Conservation (phyloP, 2,797 vertebrate genomes). For the Nyctibius grandis region DNA sequence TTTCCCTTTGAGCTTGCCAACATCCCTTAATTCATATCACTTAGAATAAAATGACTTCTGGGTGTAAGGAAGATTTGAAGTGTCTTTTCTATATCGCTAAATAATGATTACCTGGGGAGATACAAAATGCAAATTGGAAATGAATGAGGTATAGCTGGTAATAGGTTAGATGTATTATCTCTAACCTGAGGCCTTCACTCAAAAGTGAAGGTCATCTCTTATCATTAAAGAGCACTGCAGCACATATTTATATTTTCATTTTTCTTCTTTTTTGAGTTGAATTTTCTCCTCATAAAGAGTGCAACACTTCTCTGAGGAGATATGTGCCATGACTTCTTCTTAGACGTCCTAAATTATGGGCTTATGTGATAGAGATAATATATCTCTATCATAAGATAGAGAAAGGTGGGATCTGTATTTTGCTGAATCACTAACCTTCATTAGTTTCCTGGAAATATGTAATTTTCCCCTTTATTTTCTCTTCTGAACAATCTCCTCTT, state of each 20-base stretch:
- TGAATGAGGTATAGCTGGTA: neutral
- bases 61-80: neutral
- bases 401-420: neutral
- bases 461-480: neutral
- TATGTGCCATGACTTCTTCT: neutral
- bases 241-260: neutral
- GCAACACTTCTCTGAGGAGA: neutral
- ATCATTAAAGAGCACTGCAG: neutral
- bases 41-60: constrained; percentile 2
- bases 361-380: too few relatives aligned
- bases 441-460: neutral
- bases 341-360: neutral
- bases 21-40: neutral
- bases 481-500: neutral
- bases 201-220: neutral
- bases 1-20: neutral
- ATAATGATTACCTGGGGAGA: neutral
- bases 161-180: neutral
- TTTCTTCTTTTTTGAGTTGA: neutral
- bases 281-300: neutral
- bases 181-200: neutral
- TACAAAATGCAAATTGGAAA: neutral
- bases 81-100: neutral
- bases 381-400: too few relatives aligned
- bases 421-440: neutral